Percentiles rank a stretch among this genome's conserved stretches.
These are phyloP conservation scores for Chymomyza procnemis DNA, from an alignment of 2,888 invertebrate genomes.

Conservation along the genomic window DNA sequence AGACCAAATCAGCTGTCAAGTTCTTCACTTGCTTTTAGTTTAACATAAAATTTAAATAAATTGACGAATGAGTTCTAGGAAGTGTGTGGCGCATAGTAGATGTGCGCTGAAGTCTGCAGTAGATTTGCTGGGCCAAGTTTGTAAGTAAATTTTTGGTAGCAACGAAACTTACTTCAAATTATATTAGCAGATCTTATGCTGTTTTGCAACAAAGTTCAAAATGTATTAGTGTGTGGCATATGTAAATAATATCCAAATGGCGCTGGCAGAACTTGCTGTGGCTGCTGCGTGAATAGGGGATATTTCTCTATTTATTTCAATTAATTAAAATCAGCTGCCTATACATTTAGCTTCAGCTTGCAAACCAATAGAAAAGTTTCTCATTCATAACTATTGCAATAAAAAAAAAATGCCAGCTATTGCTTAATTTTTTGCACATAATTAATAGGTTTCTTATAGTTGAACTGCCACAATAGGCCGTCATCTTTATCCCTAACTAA, in stretches of 20 bases:
- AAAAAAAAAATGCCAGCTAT: no score
- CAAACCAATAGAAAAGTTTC: no score
- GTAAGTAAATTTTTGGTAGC: conserved; percentile 20
- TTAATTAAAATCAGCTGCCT: no score
- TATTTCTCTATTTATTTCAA: no score
- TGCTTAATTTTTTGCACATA: not conserved
- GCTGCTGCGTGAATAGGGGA: not conserved
- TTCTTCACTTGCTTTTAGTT: conserved; percentile 32
- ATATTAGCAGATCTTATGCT: conserved; percentile 9
- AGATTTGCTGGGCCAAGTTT: conserved; percentile 40
- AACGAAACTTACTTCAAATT: conserved; percentile 18
- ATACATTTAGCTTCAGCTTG: no score
- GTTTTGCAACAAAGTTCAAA: not conserved
- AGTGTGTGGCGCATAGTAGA: not conserved
- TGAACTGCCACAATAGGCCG: conserved; percentile 53
- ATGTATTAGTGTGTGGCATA: not conserved
- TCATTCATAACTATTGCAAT: no score
- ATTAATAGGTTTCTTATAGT: not conserved
- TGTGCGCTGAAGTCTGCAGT: conserved; percentile 22
- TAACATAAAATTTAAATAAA: conserved; percentile 60
- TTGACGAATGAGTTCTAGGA: conserved; percentile 47
- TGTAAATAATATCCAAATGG: not conserved
- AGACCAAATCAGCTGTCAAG: conserved; percentile 43
- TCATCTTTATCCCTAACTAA: conserved; percentile 52
- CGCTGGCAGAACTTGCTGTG: not conserved